Percentiles rank a stretch among this genome's conserved stretches.
Conservation (phyloP, 2,797 vertebrate species). For the Merluccius polli region DNA sequence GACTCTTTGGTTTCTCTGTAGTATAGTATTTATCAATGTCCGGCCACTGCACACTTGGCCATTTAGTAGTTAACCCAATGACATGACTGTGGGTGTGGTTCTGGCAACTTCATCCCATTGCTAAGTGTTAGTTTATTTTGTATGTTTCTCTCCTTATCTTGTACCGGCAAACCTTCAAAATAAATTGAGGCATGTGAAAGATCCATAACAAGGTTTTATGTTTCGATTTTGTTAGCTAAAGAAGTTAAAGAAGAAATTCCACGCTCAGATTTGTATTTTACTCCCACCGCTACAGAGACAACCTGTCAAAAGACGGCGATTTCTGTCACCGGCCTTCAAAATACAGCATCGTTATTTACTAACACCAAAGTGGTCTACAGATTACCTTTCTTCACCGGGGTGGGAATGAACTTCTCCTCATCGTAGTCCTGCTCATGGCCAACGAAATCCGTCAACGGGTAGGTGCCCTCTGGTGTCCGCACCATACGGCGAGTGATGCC, state of each 20-base stretch:
- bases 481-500: constrained; percentile 86
- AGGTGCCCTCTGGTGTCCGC: constrained; percentile 70
- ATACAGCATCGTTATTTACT: neutral
- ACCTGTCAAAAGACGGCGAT: neutral
- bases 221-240: neutral
- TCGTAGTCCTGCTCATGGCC: constrained; percentile 76
- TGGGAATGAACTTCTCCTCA: constrained; percentile 73
- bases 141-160: no score
- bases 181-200: neutral
- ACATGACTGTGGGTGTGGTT: no score
- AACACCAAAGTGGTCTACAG: neutral
- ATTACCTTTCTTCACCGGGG: constrained; percentile 84
- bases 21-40: no score
- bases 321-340: neutral
- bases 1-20: no score
- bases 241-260: neutral
- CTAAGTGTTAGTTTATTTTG: no score
- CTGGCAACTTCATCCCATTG: no score
- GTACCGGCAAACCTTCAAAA: neutral
- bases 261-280: neutral
- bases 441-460: constrained; percentile 74
- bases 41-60: no score
- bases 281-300: neutral
- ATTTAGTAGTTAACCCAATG: no score
- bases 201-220: neutral